Evolutionary conservation across 2,113 vertebrate species (phyloP).

Genomic region (Rhabdomys dilectus): DNA sequence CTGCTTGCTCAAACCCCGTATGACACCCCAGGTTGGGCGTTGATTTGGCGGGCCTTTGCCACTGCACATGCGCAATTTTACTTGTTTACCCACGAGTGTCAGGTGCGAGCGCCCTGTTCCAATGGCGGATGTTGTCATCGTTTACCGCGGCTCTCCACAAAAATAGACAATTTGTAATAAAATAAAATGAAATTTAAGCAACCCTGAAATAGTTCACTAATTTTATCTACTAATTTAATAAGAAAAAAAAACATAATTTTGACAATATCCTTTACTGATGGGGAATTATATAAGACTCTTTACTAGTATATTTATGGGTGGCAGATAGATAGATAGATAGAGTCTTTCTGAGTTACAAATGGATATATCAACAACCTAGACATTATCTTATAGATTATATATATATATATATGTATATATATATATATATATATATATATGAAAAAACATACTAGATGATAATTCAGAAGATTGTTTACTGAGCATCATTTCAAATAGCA

Average conservation of each 20-base stretch:
- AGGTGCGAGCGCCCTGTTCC: too few relatives aligned
- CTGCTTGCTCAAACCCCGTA: too few relatives aligned
- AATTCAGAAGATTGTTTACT: neutral
- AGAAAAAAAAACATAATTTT: neutral
- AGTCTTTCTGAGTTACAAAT: neutral
- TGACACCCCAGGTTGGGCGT: too few relatives aligned
- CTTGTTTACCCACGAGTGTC: too few relatives aligned
- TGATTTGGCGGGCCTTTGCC: too few relatives aligned
- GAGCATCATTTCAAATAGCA: neutral
- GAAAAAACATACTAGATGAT: neutral
- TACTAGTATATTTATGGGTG: neutral
- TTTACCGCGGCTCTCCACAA: too few relatives aligned
- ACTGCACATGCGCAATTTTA: too few relatives aligned
- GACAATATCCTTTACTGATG: neutral
- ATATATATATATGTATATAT: neutral
- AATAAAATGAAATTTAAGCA: constrained; percentile 8
- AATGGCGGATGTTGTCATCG: too few relatives aligned
- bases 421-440: neutral
- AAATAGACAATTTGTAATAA: neutral
- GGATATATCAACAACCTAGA: neutral
- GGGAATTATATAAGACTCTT: neutral
- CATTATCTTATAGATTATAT: neutral
- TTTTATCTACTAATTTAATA: neutral
- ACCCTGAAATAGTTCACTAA: neutral
- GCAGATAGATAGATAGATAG: neutral